Evolutionary conservation across 2,888 invertebrate genomes (phyloP).

Genomic region (Chloromyia formosa): DNA sequence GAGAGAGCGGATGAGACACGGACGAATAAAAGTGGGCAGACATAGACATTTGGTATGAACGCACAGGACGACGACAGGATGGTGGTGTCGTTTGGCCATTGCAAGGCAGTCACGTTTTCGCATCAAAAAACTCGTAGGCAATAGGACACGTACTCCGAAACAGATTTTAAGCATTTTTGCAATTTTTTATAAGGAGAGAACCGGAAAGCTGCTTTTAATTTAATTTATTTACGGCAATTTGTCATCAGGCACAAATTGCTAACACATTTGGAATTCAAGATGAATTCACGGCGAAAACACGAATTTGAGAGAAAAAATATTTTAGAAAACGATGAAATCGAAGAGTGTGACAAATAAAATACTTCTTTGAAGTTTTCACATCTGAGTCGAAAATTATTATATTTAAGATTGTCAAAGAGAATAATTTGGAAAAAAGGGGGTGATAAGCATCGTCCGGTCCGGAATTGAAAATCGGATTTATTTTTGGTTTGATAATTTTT

Average conservation of each 20-base stretch:
- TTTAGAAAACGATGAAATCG: neutral
- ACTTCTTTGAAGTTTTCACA: too few relatives aligned
- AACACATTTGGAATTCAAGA: conserved; percentile 33
- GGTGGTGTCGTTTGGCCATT: neutral
- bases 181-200: conserved; percentile 27
- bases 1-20: neutral
- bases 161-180: conserved; percentile 41
- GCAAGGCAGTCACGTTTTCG: conserved; percentile 35
- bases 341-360: too few relatives aligned
- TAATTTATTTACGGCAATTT: conserved; percentile 44
- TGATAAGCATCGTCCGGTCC: too few relatives aligned
- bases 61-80: neutral
- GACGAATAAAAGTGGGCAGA: neutral
- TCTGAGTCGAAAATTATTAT: too few relatives aligned
- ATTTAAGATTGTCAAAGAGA: too few relatives aligned
- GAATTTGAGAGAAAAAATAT: neutral
- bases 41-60: too few relatives aligned
- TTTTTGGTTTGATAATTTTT: too few relatives aligned
- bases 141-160: conserved; percentile 39
- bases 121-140: conserved; percentile 31
- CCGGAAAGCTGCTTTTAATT: conserved; percentile 38
- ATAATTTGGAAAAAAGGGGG: too few relatives aligned
- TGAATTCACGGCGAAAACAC: neutral
- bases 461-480: too few relatives aligned
- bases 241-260: conserved; percentile 43